Base-by-base conservation (phyloP, 2,888 invertebrate genomes). In the Pharmacophagus antenor region DNA sequence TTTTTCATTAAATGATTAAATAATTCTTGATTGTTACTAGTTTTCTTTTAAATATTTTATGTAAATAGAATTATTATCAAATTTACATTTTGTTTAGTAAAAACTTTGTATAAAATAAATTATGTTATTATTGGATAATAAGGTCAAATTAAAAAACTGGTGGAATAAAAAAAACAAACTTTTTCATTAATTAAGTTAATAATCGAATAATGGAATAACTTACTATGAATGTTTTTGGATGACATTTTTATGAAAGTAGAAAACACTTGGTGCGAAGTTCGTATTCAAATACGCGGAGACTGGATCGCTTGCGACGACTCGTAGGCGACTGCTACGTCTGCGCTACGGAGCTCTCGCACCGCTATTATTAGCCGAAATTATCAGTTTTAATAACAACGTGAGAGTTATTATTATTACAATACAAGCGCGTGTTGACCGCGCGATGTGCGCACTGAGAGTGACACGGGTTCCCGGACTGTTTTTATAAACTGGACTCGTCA, bases 311-410 rank as follows among this genome's bases (percentile, higher is more conserved):
- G 70, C 73, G 69, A 69, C 70, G 58, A 56, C 66, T 71, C 81
- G 85, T 83, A 83, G 84, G 68, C 70, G 63, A 65, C 66, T 68
- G 80, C 84, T 83, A 84, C 84, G 82, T 64, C 46, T 58, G 62
- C 67, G 80, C 84, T 83, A 83, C 85, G 85, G 71, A 59, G 70
- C 72, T 68, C 73, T 56, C 62, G 71, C 73, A 68, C 70, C 62
- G 68, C 67, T 76, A 78, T 75, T 74, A 71, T 70, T 72, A 77
- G 70, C 69, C 64, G 64, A 75, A 75, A 72, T 59, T 62, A 60
- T 60, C 60, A 55, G 21, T 46, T 21, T n/a, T 31, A 50, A 46
- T 60, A 50, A 60, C 55, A 50, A 55, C 58, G 62, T 61, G 71
- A 73, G 73, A 73, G 65, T 37, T 71, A 67, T 74, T 72, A 71